Conservation (phyloP, 2,113 vertebrate genomes). For the Alexandromys fortis region DNA sequence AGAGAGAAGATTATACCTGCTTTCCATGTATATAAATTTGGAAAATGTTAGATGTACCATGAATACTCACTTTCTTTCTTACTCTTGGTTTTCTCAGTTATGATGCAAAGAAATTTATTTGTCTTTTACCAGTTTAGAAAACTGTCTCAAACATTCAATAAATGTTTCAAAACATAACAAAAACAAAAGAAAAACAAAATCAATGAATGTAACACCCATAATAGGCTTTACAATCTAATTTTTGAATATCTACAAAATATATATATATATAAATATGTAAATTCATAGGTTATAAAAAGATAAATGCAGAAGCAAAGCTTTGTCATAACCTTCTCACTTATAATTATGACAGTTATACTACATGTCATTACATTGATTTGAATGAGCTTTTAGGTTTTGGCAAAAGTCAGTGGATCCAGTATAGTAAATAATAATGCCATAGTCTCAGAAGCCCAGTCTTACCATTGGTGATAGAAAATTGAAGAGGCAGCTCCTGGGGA, state of each 20-base stretch:
- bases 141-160: background rate
- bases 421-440: constrained; percentile 20
- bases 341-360: background rate
- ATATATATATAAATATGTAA: background rate
- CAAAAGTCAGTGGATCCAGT: background rate
- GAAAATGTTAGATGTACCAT: background rate
- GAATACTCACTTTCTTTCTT: background rate
- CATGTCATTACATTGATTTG: background rate
- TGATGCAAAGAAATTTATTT: background rate
- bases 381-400: constrained; percentile 36
- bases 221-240: background rate
- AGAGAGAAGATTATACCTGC: background rate
- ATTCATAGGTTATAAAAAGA: background rate
- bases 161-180: background rate
- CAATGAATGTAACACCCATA: background rate
- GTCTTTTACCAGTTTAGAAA: background rate
- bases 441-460: background rate
- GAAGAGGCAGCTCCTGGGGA: background rate
- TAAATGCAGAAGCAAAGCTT: background rate
- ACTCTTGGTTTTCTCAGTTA: background rate
- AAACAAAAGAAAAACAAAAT: background rate
- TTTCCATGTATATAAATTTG: background rate
- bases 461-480: background rate
- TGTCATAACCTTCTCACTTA: background rate
- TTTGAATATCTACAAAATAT: background rate